phyloP scores from a whole-genome alignment of 2,888 invertebrate species.

The Xylota segnis region DNA sequence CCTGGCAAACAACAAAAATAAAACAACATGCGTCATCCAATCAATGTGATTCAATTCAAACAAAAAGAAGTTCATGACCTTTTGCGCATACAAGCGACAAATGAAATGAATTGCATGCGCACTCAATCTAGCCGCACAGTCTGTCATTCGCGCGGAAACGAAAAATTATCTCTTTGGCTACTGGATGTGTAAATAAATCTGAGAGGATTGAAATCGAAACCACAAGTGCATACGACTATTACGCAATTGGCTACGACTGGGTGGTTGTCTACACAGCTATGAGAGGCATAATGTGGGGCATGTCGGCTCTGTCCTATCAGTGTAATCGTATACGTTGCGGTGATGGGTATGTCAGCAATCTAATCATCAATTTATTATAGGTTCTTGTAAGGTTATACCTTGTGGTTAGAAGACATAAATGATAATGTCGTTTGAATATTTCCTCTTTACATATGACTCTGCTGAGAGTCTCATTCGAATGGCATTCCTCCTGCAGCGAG shows the following conservation, averaged over 20 bases:
- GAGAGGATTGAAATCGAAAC: conserved; percentile 1
- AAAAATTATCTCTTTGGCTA: neutral
- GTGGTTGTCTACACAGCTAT: neutral
- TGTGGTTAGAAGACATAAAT: neutral
- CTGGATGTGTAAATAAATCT: conserved; percentile 4
- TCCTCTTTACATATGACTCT: no score
- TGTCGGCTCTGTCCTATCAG: neutral
- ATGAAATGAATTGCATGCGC: neutral
- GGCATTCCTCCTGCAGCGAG: no score
- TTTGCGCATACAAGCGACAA: neutral
- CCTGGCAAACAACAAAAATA: neutral
- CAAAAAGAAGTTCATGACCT: conserved; percentile 31
- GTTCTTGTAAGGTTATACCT: neutral
- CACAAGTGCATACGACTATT: neutral
- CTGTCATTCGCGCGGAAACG: neutral
- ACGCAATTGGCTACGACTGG: conserved; percentile 2
- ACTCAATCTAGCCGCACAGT: neutral
- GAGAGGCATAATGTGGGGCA: conserved; percentile 18
- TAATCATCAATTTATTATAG: neutral
- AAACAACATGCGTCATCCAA: conserved; percentile 1
- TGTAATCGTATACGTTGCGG: conserved; percentile 5
- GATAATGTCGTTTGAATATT: neutral
- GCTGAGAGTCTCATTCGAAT: no score
- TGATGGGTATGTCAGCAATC: neutral
- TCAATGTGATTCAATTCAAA: neutral